Base-by-base conservation (phyloP, 2,888 invertebrate species). In the Rhimphoctona megacephalus region DNA sequence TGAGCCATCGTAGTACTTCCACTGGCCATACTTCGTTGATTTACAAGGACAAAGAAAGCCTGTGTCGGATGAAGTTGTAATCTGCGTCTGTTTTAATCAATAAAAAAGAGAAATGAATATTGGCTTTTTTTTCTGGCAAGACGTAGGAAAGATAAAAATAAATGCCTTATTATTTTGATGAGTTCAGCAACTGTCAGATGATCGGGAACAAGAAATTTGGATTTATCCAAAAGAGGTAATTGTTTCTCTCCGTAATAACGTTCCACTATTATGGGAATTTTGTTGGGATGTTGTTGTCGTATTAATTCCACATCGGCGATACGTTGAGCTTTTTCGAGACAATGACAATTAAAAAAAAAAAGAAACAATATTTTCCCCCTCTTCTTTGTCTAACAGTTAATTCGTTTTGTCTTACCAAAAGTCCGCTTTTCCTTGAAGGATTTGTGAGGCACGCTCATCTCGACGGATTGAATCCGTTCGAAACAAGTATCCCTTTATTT, bases 101-200 rank as follows among this genome's bases (percentile, higher is more conserved):
- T 25, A 19, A 67, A 52, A 77, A 39, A 52, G 0, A 19, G 7
- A 25, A 76, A 33, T 22, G 36, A 49, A 43, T 36, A 43, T 19
- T 52, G 5, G 11, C 39, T 25, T 39, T 5, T 52, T 1, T 5
- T 39, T 7, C 36, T 25, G 22, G 9, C 25, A 57, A 19, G 14
- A 43, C 36, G 17, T 43, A 33, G 19, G 19, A 78, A 33, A 43
- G 25, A 25, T 9, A 36, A 39, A 30, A 22, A 67, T 77, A 22
- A 64, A 57, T 95, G 98, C 98, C 97, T 97, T 94, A 98, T 97
- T 85, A 98, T 97, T 86, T 97, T 97, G 90, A 97, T 95, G 92
- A 98, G 97, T 94, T 98, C 98, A 73, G 98, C 98, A 96, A 98
- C 97, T 0, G 98, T 97, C 70, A 98, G 96, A 93, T 98, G 98